These are phyloP conservation scores for Capra hircus DNA, from an alignment of 2,113 vertebrate species.

Conservation along the genomic window DNA sequence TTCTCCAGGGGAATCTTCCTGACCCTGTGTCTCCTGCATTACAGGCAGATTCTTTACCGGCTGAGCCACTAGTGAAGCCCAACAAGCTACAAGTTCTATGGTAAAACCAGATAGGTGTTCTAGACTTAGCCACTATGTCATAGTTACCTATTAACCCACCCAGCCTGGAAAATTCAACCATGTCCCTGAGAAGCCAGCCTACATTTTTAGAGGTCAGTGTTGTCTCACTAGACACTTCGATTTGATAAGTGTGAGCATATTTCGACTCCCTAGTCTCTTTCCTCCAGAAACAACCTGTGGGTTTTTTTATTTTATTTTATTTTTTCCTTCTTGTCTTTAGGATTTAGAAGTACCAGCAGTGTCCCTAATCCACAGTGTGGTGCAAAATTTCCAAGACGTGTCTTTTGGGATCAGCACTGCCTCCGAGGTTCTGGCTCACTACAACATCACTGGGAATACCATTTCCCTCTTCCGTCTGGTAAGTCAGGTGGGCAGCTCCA, in stretches of 20 bases:
- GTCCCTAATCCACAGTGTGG: conserved; percentile 76
- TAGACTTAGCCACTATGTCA: not conserved
- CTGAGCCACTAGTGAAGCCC: not conserved
- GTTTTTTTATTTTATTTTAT: not conserved
- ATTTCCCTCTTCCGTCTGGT: conserved; percentile 91
- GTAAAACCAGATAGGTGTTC: not conserved
- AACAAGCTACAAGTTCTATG: not conserved
- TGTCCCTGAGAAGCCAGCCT: not conserved
- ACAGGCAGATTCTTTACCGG: not conserved
- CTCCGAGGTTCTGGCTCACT: conserved; percentile 82
- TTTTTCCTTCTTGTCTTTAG: conserved; percentile 71
- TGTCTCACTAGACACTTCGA: not conserved
- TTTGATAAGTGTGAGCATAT: not conserved
- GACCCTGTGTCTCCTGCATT: not conserved
- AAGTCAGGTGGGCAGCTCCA: conserved; percentile 8
- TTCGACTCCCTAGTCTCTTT: not conserved
- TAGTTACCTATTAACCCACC: not conserved
- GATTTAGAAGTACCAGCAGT: conserved; percentile 79
- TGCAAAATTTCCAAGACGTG: conserved; percentile 77
- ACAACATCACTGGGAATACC: conserved; percentile 79
- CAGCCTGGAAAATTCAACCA: not conserved
- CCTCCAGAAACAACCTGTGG: not conserved
- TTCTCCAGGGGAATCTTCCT: not conserved
- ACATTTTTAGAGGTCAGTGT: not conserved
- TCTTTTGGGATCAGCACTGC: conserved; percentile 84